phyloP scores from a whole-genome alignment of 2,113 vertebrate genomes.

The Ariopsis seemanni region DNA sequence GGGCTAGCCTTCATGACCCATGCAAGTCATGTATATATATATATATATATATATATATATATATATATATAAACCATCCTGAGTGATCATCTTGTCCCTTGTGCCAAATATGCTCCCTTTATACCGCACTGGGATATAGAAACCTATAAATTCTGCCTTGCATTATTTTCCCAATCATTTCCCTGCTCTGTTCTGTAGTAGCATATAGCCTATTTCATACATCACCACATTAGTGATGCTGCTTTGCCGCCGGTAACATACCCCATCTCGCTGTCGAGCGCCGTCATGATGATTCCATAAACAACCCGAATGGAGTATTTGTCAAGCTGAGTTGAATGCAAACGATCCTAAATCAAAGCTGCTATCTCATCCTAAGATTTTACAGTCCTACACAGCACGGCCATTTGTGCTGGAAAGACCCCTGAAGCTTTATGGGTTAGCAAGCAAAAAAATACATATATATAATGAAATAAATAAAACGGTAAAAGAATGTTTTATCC shows the following conservation, averaged over 20 bases:
- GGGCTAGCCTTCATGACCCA: no score
- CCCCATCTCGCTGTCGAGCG: conserved; percentile 61
- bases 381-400: conserved; percentile 56
- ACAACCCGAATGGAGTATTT: conserved; percentile 71
- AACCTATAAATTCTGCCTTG: conserved; percentile 30
- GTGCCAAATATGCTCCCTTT: conserved; percentile 3
- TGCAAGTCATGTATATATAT: neutral
- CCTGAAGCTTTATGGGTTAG: conserved; percentile 67
- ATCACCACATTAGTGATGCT: conserved; percentile 52
- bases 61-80: conserved; percentile 5
- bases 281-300: conserved; percentile 73
- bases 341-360: conserved; percentile 73
- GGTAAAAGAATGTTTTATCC: conserved; percentile 56
- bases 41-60: neutral
- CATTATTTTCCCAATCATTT: conserved; percentile 37
- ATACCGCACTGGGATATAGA: neutral
- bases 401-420: conserved; percentile 71
- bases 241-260: conserved; percentile 65
- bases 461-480: conserved; percentile 61
- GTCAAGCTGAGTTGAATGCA: conserved; percentile 67
- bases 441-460: conserved; percentile 34
- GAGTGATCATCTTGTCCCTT: conserved; percentile 4
- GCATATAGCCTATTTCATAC: conserved; percentile 67
- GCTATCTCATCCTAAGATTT: conserved; percentile 57
- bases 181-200: conserved; percentile 60